phyloP scores from a whole-genome alignment of 64 coral and sea anemone genomes.

The Porites australiensis region DNA sequence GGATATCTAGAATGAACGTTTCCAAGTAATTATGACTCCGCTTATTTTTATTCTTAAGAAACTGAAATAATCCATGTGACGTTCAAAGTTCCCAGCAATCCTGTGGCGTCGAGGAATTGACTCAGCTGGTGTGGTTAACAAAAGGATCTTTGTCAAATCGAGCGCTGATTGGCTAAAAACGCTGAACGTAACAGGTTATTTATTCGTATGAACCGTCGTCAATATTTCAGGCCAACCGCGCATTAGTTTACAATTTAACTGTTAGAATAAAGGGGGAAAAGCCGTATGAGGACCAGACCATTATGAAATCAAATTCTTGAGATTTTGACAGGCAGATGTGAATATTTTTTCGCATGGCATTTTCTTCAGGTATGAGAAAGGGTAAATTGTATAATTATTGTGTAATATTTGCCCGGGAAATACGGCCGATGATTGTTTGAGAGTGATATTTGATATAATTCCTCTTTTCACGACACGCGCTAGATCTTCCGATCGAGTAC shows the following conservation, averaged over 20 bases:
- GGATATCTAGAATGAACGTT: not conserved
- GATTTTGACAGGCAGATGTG: not conserved
- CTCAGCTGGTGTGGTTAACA: slow-evolving; percentile 8
- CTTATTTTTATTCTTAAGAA: not conserved
- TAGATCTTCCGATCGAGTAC: not conserved
- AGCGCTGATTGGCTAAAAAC: slow-evolving; percentile 15
- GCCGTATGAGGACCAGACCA: not conserved
- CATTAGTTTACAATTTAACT: not conserved
- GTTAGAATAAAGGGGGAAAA: not conserved
- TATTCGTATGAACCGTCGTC: slow-evolving; percentile 9
- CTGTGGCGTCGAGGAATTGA: not conserved
- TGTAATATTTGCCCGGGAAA: not conserved
- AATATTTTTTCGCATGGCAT: not conserved
- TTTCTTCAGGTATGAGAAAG: slow-evolving; percentile 10
- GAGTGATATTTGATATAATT: not conserved
- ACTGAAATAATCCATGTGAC: not conserved
- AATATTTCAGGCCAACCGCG: slow-evolving; percentile 21
- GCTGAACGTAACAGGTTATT: slow-evolving; percentile 2
- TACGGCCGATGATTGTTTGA: not conserved
- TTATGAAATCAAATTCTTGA: not conserved
- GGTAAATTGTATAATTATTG: not conserved
- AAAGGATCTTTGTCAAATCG: not conserved
- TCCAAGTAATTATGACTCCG: not conserved
- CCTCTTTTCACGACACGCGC: not conserved
- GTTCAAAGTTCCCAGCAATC: not conserved